Evolutionary conservation across 2,113 vertebrate species (phyloP), one percentile per base, ranked within the genome.

Genomic region (Cyprinodon brontotheroides): DNA sequence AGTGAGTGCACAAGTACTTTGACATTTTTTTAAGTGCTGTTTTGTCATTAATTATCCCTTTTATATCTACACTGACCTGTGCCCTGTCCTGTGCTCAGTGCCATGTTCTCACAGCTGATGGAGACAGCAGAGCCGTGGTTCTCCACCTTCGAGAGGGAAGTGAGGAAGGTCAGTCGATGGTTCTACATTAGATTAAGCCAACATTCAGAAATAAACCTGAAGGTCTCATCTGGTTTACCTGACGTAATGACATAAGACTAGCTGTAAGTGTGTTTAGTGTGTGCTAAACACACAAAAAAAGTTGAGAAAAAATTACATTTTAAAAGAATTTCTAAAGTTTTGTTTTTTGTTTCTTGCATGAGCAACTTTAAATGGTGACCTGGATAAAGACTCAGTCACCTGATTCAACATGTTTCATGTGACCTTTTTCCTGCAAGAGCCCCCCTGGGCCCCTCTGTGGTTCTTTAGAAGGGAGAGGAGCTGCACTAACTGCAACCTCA

Each of bases 111-210:
- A 1, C 94, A 93, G 57, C 91, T 95, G 43, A 95, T 95, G 94
- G 94, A 95, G 38, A 95, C 94, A 1, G 93, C 94, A 38, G 94
- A 95, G 78, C 93, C 94, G 5, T 95, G 94, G 94, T 95, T 95
- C 86, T 95, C 93, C 81, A 94, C 90, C 89, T 95, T 89, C 43
- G 94, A 95, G 87, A 91, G 94, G 78, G 90, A 94, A 87, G 92
- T 94, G 82, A 91, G 94, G 72, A 93, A 89, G 93, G 94, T 94
- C 74, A 60, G 91, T 86, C 59, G 10, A 68, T 74, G 48, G 40
- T 2, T 0, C 17, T 37, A 50, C 64, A 36, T 70, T 72, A 29
- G 61, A 68, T 73, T 36, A 68, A 15, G 15, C 61, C 61, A 15
- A 45, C 15, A 4, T n/a, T 14, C 36, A 79, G 74, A 47, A 36